Base-by-base conservation (phyloP, 2,888 invertebrate genomes). In the Cenopis cana region DNA sequence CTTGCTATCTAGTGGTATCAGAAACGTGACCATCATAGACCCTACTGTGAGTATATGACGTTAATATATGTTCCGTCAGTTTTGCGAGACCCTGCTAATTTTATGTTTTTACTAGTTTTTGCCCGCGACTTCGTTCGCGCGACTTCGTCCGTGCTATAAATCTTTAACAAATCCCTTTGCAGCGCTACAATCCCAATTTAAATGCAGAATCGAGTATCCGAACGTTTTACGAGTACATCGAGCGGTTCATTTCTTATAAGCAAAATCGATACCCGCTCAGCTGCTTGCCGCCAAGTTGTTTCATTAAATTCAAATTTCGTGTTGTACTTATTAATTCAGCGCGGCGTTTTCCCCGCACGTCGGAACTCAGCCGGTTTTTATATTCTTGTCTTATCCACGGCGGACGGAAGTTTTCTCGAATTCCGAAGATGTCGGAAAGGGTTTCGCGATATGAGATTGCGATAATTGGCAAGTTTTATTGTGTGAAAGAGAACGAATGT, bases 221-320 rank as follows among this genome's bases (percentile, higher is more conserved):
- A 74, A 70, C 73, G 74, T 75, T 78, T 73, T 73, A 76, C 78
- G 77, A 77, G 75, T 71, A 71, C 49, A 67, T 67, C 60, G 75
- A 74, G 73, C 78, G 77, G 79, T 82, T 80, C 79, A 82, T 81
- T 86, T 88, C 87, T 86, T 85, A 85, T 83, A 84, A 84, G 81
- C 77, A 78, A 77, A 87, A 93, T 93, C 93, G 85, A 92, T 91
- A 88, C 79, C 78, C 85, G 85, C 89, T 91, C 93, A 91, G 92
- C 92, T 90, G 91, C 81, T 88, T 78, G 78, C 85, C 81, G 83
- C 87, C 84, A 93, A 94, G 90, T 94, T 93, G 93, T 93, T 93
- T 94, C 93, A 94, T 93, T 93, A 93, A 93, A 93, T 93, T 94
- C 93, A 93, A 93, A 93, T 93, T 93, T 92, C 90, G 89, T 91